These are phyloP conservation scores for Parnassius orleans DNA, from an alignment of 2,888 invertebrate genomes.

Conservation along the genomic window DNA sequence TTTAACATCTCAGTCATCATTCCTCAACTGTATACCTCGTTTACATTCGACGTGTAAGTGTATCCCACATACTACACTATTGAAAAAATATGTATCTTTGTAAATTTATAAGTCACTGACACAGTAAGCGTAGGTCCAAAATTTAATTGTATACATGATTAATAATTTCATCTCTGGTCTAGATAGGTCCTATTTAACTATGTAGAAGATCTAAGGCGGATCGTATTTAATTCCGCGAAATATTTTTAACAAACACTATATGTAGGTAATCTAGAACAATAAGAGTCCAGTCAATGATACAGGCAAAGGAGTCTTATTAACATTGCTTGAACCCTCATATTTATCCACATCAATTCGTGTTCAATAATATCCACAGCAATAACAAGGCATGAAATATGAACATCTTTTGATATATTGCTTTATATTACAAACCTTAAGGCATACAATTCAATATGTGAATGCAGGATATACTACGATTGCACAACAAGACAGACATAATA, in stretches of 20 bases:
- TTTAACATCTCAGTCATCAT: slow-evolving; percentile 33
- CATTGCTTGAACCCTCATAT: slow-evolving; percentile 8
- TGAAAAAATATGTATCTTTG: slow-evolving; percentile 62
- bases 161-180: slow-evolving; percentile 24
- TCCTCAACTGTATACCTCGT: slow-evolving; percentile 63
- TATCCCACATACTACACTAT: slow-evolving; percentile 53
- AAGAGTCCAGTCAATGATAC: slow-evolving; percentile 7
- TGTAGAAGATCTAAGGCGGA: slow-evolving; percentile 18
- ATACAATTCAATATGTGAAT: slow-evolving; percentile 22
- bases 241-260: slow-evolving; percentile 11
- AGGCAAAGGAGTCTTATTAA: background rate
- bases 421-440: slow-evolving; percentile 20
- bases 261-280: slow-evolving; percentile 1
- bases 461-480: slow-evolving; percentile 31
- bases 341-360: slow-evolving; percentile 18
- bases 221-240: slow-evolving; percentile 1
- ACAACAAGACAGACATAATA: slow-evolving; percentile 27
- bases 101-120: slow-evolving; percentile 52
- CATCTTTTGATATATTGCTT: slow-evolving; percentile 16
- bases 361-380: slow-evolving; percentile 13
- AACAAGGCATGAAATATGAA: slow-evolving; percentile 14
- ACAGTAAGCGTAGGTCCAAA: slow-evolving; percentile 58
- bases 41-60: slow-evolving; percentile 51
- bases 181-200: slow-evolving; percentile 5
- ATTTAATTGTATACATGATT: slow-evolving; percentile 19